Conservation (phyloP, 2,113 vertebrate species). For the Cygnus atratus region DNA sequence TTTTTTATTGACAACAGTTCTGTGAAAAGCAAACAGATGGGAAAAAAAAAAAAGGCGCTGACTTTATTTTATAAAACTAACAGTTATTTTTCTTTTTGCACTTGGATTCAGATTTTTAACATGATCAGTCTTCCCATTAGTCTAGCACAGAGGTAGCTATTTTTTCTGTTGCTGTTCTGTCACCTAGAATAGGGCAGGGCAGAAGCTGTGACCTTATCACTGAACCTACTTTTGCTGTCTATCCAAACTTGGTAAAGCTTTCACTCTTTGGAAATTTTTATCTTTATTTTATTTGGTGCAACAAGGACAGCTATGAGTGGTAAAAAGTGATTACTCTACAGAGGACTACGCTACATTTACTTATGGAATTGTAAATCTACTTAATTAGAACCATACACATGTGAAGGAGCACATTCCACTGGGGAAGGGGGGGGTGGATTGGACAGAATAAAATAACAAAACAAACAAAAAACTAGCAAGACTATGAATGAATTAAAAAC, state of each 20-base stretch:
- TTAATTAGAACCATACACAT: neutral
- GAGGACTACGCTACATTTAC: neutral
- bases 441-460: no score
- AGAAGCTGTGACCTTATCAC: conserved; percentile 4
- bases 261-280: neutral
- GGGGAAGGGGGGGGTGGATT: neutral
- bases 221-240: neutral
- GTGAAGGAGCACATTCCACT: neutral
- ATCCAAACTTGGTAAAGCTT: neutral
- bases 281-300: neutral
- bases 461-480: neutral
- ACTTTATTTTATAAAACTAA: conserved; percentile 23
- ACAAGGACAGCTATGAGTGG: neutral
- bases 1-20: conserved; percentile 17
- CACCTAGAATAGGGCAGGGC: neutral
- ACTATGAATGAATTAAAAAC: neutral
- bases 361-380: neutral
- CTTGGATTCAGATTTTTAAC: conserved; percentile 35
- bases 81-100: neutral
- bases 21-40: neutral
- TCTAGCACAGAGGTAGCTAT: neutral
- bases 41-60: neutral
- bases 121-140: neutral
- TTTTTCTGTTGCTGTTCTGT: neutral
- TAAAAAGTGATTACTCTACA: neutral